Evolutionary conservation across 1,140 invertebrate species (phyloP).

Genomic region (silkworm (Bombyx mori)): DNA sequence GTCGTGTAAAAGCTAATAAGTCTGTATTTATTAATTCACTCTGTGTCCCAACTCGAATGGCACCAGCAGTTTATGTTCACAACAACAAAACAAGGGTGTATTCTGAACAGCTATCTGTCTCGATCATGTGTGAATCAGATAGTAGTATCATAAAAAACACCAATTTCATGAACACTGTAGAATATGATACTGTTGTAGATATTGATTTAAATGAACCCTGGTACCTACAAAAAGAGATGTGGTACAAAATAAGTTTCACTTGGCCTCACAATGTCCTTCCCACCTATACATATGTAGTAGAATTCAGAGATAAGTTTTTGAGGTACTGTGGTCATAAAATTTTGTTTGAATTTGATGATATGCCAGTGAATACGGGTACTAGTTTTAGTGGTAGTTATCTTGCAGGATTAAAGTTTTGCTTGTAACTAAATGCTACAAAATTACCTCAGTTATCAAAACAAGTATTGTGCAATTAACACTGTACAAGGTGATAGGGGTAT

Average conservation of each 20-base stretch:
- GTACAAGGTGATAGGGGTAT: too few species aligned
- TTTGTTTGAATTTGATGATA: conserved; percentile 60
- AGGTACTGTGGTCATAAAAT: conserved; percentile 40
- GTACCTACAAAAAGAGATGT: conserved; percentile 54
- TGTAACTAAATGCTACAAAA: conserved; percentile 20
- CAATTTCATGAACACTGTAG: conserved; percentile 41
- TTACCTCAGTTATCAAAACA: too few species aligned
- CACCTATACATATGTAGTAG: conserved; percentile 50
- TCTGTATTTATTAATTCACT: conserved; percentile 63
- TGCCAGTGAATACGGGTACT: conserved; percentile 28
- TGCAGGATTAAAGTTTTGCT: conserved; percentile 56
- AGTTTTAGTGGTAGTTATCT: conserved; percentile 48
- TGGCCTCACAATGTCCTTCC: conserved; percentile 47
- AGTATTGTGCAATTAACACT: too few species aligned
- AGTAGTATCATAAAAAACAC: conserved; percentile 41
- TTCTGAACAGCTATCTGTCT: conserved; percentile 51
- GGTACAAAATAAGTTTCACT: conserved; percentile 58
- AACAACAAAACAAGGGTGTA: conserved; percentile 43
- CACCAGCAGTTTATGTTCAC: conserved; percentile 32
- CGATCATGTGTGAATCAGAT: conserved; percentile 38
- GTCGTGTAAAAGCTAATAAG: conserved; percentile 54
- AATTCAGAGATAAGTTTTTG: conserved; percentile 37
- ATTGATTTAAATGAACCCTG: conserved; percentile 52
- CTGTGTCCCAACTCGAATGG: conserved; percentile 56
- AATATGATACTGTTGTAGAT: conserved; percentile 52